phyloP scores from a whole-genome alignment of 1,140 invertebrate genomes.

The Ctenoplectra terminalis region DNA sequence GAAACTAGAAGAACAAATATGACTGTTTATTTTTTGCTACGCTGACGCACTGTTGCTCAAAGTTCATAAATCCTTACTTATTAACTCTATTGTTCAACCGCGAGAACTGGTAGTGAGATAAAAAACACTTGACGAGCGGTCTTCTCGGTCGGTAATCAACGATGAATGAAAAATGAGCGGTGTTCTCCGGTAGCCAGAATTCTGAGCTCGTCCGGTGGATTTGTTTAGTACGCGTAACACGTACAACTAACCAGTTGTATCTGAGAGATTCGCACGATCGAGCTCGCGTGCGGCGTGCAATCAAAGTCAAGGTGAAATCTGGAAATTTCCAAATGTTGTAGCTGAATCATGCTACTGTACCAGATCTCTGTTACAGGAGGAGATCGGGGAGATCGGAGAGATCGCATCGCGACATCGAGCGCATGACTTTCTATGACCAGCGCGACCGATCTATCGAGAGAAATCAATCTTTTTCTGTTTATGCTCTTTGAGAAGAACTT shows the following conservation, averaged over 20 bases:
- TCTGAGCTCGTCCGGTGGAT: constrained; percentile 20
- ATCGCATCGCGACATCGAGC: background rate
- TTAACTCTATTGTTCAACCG: background rate
- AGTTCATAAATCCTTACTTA: background rate
- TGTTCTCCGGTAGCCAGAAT: constrained; percentile 8
- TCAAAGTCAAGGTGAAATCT: constrained; percentile 68
- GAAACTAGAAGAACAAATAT: too few species aligned
- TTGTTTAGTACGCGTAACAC: constrained; percentile 31
- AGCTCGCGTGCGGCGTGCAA: constrained; percentile 56
- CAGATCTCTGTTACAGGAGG: constrained; percentile 35
- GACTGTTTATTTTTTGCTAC: too few species aligned
- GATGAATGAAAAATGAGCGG: constrained; percentile 45
- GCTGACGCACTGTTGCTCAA: too few species aligned
- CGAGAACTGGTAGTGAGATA: background rate
- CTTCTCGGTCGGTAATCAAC: constrained; percentile 16
- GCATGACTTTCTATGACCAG: constrained; percentile 19
- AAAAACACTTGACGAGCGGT: background rate
- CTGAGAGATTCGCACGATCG: constrained; percentile 47
- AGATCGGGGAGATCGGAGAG: constrained; percentile 16
- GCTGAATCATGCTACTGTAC: constrained; percentile 48
- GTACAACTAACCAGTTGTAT: constrained; percentile 22
- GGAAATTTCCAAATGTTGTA: constrained; percentile 52
- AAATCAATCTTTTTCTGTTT: background rate
- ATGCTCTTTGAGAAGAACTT: too few species aligned
- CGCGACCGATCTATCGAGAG: background rate